Evolutionary conservation across 2,888 invertebrate genomes (phyloP), one percentile per base, ranked within the genome.

Genomic region (Lycia hirtaria): DNA sequence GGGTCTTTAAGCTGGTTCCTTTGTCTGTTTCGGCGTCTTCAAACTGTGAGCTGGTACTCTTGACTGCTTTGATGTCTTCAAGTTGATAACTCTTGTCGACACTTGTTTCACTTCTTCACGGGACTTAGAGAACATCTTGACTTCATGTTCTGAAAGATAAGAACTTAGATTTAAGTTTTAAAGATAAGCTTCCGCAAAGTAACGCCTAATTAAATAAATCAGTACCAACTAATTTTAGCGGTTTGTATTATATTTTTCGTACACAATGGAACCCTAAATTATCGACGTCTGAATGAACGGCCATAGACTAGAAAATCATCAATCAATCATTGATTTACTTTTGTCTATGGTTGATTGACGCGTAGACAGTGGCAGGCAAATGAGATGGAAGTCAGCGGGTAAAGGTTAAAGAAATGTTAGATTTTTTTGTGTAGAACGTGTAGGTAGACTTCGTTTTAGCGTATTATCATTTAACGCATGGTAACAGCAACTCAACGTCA

Each of bases 311-410:
- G 40, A 47, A 58, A 60, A 81, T 78, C 88, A 85, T 87, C 76
- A 82, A 88, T 90, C 85, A 79, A 76, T 80, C 77, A 75, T 69
- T 76, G 76, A 78, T 80, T 77, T 79, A 78, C 80, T 81, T 85
- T 77, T 78, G 71, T 73, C 72, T 68, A 65, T 89, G 88, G 56
- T 32, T 65, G 67, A 90, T 88, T 89, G 91, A 90, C 89, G 81
- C 71, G 71, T 82, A 84, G 88, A 89, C 87, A 88, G 83, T 78
- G 86, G 80, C 75, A 80, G 74, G 79, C 78, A 87, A 89, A 91
- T 89, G 88, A 89, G 81, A 65, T 77, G 73, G 75, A 73, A 74
- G 73, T 65, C 63, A 64, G 32, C 26, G 50, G 48, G 49, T 28
- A 41, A 55, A 55, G 50, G 48, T 56, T 48, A 48, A 47, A 48